Base-by-base conservation (phyloP, 2,113 vertebrate species). In the Anarrhichthys ocellatus region DNA sequence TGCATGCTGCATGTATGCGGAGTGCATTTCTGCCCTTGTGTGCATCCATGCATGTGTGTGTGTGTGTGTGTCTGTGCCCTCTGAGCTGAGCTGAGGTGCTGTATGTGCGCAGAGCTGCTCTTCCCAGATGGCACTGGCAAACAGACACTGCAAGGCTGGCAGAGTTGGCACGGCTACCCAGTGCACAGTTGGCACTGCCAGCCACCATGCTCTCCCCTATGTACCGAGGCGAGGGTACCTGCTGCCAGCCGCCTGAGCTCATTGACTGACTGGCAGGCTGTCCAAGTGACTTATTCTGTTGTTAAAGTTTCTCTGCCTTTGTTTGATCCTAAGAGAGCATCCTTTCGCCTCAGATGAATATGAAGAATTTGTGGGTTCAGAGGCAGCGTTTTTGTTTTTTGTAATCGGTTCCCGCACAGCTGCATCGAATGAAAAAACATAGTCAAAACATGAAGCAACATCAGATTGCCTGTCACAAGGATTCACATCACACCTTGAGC, bases 101-200 rank as follows among this genome's bases (percentile, higher is more conserved):
- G 91, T 87, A 77, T 88, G 83, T 87, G 92, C 84, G 73, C 87
- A 80, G 92, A 87, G 90, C 92, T 91, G 93, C 83, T 94, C 92
- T 76, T 90, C 92, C 93, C 95, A 95, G 95, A 95, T 95, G 95
- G 95, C 88, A 68, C 89, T 92, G 91, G 93, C 93, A 95, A 89
- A 90, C 92, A 94, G 92, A 91, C 92, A 93, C 89, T 87, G 92
- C 91, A 79, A 90, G 92, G 87, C 91, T 92, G 93, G 91, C 81
- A 76, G 88, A 82, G 90, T 89, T 93, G 92, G 91, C 93, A 88
- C 87, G 9, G 59, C 66, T 50, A 78, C 79, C 82, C 75, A 24
- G 89, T 65, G 77, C 92, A 91, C 92, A 92, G 91, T 93, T 94
- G 93, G 94, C 92, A 84, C 91, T 80, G 89, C 83, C 88, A 86